These are phyloP conservation scores for Aphelinus atriplicis DNA, from an alignment of 1,140 invertebrate genomes.

Conservation along the genomic window DNA sequence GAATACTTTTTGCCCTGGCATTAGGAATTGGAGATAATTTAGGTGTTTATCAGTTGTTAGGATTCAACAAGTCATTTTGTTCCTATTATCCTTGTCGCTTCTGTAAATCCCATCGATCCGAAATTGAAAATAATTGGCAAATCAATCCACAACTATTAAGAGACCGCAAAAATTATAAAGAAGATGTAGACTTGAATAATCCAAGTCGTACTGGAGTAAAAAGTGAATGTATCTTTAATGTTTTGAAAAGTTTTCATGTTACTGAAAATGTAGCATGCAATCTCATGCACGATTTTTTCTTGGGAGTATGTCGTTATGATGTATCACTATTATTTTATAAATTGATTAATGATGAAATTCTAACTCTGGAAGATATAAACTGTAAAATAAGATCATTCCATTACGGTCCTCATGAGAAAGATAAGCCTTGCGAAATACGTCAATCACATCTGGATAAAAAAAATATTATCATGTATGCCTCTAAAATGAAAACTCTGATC, in stretches of 20 bases:
- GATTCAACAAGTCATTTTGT: no score
- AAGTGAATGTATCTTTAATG: no score
- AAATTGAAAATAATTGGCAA: background rate
- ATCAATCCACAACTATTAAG: background rate
- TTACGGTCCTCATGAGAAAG: background rate
- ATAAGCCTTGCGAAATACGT: background rate
- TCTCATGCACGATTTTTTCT: background rate
- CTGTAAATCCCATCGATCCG: no score
- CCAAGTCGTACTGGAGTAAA: no score
- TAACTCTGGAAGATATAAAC: no score
- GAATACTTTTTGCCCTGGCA: no score
- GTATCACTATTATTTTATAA: constrained; percentile 5
- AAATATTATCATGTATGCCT: constrained; percentile 12
- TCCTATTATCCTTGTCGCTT: no score
- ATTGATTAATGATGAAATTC: no score
- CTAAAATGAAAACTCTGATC: constrained; percentile 20
- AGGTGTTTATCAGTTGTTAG: no score
- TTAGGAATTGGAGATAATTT: background rate
- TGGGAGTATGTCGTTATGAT: background rate
- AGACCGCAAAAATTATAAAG: background rate
- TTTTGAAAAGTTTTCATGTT: no score
- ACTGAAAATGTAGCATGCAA: background rate
- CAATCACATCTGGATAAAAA: background rate
- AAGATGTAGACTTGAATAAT: background rate
- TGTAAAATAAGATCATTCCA: background rate